These are phyloP conservation scores for Liparis tanakae DNA, from an alignment of 2,797 vertebrate species.

Conservation along the genomic window DNA sequence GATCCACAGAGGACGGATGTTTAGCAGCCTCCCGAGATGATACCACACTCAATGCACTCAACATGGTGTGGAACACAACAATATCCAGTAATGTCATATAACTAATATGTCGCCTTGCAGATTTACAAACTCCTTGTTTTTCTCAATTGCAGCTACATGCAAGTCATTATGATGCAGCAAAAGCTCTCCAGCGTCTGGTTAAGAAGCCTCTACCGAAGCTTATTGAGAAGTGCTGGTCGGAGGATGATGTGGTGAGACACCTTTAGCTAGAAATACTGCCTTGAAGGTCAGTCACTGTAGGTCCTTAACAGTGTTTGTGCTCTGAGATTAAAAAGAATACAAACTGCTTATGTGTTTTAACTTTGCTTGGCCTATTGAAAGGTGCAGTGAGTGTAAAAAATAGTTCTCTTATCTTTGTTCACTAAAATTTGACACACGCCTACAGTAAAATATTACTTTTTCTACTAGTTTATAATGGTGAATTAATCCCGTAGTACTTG, in stretches of 20 bases:
- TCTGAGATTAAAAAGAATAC: neutral
- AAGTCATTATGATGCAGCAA: slow-evolving; percentile 96
- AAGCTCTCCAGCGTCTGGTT: slow-evolving; percentile 98
- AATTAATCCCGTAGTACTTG: neutral
- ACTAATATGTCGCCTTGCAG: neutral
- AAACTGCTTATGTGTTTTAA: slow-evolving; percentile 12
- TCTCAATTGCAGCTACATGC: slow-evolving; percentile 89
- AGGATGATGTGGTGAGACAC: slow-evolving; percentile 93
- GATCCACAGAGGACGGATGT: slow-evolving; percentile 97
- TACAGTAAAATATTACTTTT: neutral
- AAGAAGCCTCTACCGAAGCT: slow-evolving; percentile 98
- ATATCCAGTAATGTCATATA: neutral
- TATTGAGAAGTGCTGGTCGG: slow-evolving; percentile 99
- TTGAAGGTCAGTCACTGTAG: slow-evolving; percentile 4
- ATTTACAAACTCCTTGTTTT: slow-evolving; percentile 4
- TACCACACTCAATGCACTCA: slow-evolving; percentile 96
- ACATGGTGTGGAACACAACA: slow-evolving; percentile 85
- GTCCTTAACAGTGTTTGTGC: slow-evolving; percentile 5
- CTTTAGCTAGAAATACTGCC: slow-evolving; percentile 3
- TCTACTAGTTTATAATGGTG: neutral
- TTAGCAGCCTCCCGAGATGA: slow-evolving; percentile 98
- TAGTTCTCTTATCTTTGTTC: neutral
- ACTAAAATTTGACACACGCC: neutral
- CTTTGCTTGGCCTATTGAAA: neutral
- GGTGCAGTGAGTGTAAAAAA: neutral